Evolutionary conservation across 1,140 invertebrate genomes (phyloP), one percentile per base, ranked within the genome.

Genomic region (Phymastichus coffea): DNA sequence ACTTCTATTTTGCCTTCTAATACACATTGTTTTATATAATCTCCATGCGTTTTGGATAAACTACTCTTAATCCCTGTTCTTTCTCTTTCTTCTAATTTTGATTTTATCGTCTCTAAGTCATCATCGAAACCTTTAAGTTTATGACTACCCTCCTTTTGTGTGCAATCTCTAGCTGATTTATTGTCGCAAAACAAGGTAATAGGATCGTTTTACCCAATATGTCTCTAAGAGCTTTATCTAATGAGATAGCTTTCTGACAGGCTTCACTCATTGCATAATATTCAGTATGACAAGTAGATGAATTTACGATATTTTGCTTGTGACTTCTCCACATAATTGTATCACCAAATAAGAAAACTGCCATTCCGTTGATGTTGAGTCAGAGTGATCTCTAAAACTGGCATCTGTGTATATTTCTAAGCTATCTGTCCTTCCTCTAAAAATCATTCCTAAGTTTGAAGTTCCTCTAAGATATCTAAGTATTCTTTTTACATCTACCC

Each of bases 51-150:
- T 2, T 47, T 25, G 1, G 54, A 9, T n/a, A 57, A 37, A 19
- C n/a, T 28, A 4, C 6, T 22, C 20, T 15, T 33, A 1, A 7
- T 9, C 2, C 44, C 54, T 12, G 30, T 52, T 52, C 17, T 35
- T 25, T 56, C 41, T 35, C 26, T 12, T 23, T 46, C 19, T 26
- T 15, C 12, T 44, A 49, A 19, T 3, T 44, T 20, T 22, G 28
- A 15, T 23, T 44, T 22, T 0, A 49, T 63, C 15, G 23, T 15
- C 3, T 52, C 47, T 6, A 63, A 6, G 35, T 20, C 23, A 0
- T 59, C 26, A 48, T 60, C 57, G 25, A 44, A 53, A 3, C 9
- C 46, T 37, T 60, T 60, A 0, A 63, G 48, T 40, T 63, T 63
- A n/a, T 53, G 56, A 53, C 38, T 47, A 4, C 55, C 61, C 28